phyloP scores from a whole-genome alignment of 2,888 invertebrate genomes.

The Laothoe populi region DNA sequence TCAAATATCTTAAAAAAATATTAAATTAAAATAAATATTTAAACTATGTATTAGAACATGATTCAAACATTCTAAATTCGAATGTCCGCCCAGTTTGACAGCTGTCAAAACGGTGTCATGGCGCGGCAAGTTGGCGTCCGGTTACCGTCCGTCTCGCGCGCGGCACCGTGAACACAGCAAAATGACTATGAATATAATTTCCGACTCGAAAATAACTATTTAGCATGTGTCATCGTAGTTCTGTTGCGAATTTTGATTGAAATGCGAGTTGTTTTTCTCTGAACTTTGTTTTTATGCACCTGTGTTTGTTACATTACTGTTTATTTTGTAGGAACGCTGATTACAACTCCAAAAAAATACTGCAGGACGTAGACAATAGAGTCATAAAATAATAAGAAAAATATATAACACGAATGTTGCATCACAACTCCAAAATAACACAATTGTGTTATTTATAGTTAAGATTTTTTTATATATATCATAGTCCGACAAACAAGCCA shows the following conservation, averaged over 20 bases:
- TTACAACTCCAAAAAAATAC: too few relatives aligned
- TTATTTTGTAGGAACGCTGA: too few relatives aligned
- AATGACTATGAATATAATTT: conserved; percentile 73
- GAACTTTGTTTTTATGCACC: background rate
- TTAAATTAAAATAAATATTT: conserved; percentile 21
- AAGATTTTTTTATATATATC: too few relatives aligned
- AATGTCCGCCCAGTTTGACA: conserved; percentile 78
- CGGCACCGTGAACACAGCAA: conserved; percentile 69
- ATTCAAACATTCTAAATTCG: conserved; percentile 76
- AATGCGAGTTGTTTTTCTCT: background rate
- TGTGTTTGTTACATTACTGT: background rate
- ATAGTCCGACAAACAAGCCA: too few relatives aligned
- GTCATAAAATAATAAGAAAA: too few relatives aligned
- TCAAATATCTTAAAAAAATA: conserved; percentile 25
- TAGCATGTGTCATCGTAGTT: conserved; percentile 23
- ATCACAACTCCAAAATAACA: too few relatives aligned
- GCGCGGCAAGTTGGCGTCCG: conserved; percentile 78
- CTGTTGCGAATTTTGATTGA: conserved; percentile 13
- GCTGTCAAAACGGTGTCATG: conserved; percentile 81
- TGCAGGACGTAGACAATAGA: too few relatives aligned
- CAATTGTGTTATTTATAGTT: too few relatives aligned
- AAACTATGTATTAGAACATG: conserved; percentile 39
- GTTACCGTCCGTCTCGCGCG: conserved; percentile 74
- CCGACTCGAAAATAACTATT: conserved; percentile 71
- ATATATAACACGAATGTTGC: too few relatives aligned